These are phyloP conservation scores for Drosophila longiperda DNA, from an alignment of 2,888 invertebrate genomes.

Conservation along the genomic window DNA sequence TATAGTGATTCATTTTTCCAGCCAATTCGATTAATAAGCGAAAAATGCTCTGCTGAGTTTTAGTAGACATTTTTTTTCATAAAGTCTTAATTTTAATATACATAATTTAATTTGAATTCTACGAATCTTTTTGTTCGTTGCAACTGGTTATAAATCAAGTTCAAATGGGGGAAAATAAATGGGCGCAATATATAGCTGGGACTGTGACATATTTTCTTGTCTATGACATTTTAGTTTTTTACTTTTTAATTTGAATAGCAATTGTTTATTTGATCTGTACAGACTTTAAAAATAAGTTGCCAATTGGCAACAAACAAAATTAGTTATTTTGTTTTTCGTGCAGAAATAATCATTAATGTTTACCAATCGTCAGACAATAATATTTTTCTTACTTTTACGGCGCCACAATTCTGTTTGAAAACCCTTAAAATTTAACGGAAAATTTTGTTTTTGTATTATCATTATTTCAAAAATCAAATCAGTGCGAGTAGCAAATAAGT, in stretches of 20 bases:
- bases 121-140: not conserved
- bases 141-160: not conserved
- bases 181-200: not conserved
- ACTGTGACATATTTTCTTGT: not conserved
- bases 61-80: not conserved
- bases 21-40: not conserved
- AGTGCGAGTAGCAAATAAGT: constrained; percentile 50
- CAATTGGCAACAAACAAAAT: not conserved
- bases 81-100: not conserved
- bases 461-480: constrained; percentile 58
- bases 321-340: not conserved
- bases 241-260: not conserved
- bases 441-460: constrained; percentile 25
- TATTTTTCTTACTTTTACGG: not conserved
- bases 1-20: constrained; percentile 10
- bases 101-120: not conserved
- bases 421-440: no score
- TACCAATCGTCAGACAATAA: not conserved
- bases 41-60: not conserved
- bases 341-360: not conserved
- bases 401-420: not conserved
- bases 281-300: not conserved
- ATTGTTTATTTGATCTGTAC: not conserved
- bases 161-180: not conserved
- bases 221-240: not conserved